Evolutionary conservation across 2,113 vertebrate species (phyloP).

Genomic region (Varanus salvator): DNA sequence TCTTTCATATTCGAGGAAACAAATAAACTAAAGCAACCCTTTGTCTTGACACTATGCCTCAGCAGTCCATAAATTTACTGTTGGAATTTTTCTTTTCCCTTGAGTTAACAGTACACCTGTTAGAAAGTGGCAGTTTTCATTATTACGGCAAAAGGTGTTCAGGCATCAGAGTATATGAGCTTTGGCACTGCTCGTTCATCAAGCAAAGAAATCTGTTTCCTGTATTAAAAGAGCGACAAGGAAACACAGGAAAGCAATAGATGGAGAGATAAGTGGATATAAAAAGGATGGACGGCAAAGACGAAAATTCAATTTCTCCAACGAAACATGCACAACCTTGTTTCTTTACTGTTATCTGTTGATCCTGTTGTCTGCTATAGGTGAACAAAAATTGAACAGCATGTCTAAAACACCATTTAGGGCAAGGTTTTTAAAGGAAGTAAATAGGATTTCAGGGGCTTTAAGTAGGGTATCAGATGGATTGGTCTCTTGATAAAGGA

Average conservation of each 20-base stretch:
- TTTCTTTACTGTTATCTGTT: constrained; percentile 25
- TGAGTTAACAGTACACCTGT: constrained; percentile 55
- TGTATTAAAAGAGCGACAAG: constrained; percentile 53
- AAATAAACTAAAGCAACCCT: not conserved
- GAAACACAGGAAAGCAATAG: constrained; percentile 39
- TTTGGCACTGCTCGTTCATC: constrained; percentile 66
- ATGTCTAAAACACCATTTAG: constrained; percentile 26
- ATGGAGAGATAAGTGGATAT: constrained; percentile 42
- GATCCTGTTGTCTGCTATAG: constrained; percentile 34
- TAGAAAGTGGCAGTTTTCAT: constrained; percentile 65
- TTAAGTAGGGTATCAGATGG: constrained; percentile 13
- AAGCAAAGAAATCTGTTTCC: constrained; percentile 60
- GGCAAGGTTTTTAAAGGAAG: constrained; percentile 16
- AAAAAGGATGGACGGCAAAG: constrained; percentile 18
- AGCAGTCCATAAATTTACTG: constrained; percentile 56
- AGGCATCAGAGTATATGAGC: constrained; percentile 58
- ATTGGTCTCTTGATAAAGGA: constrained; percentile 6
- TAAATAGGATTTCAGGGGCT: constrained; percentile 13
- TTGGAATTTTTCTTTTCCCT: constrained; percentile 50
- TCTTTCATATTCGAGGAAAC: constrained; percentile 39
- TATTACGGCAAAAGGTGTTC: constrained; percentile 54
- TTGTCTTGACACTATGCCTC: constrained; percentile 16
- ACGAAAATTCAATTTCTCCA: constrained; percentile 42
- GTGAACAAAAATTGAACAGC: not conserved
- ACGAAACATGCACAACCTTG: constrained; percentile 3